A percentile compares a stretch with the other conserved stretches of the same genome.
phyloP scores from a whole-genome alignment of 2,797 vertebrate genomes.

The Myripristis jacobus region DNA sequence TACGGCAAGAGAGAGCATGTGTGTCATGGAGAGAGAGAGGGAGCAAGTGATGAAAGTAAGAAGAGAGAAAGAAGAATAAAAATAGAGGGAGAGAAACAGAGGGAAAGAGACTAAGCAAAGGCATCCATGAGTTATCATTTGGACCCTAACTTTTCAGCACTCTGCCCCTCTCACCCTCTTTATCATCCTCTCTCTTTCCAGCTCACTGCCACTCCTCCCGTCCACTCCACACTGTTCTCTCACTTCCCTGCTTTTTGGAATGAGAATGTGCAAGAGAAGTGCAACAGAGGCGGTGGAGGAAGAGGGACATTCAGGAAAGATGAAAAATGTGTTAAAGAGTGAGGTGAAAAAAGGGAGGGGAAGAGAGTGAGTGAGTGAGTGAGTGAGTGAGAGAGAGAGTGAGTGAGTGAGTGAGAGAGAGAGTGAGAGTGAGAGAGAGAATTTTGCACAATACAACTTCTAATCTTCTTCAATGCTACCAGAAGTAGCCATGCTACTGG shows the following conservation, averaged over 20 bases:
- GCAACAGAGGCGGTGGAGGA: neutral
- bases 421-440: constrained; percentile 9
- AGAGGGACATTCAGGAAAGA: constrained; percentile 7
- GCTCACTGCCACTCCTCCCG: constrained; percentile 1
- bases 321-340: constrained; percentile 20
- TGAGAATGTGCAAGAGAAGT: neutral
- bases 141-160: constrained; percentile 30
- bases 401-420: constrained; percentile 22
- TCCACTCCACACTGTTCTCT: neutral
- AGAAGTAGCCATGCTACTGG: constrained; percentile 55
- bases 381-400: no score
- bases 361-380: no score
- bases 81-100: neutral
- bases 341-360: constrained; percentile 36
- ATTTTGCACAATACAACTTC: constrained; percentile 19
- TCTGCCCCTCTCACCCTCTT: neutral
- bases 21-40: neutral
- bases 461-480: constrained; percentile 21
- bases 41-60: neutral
- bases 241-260: neutral
- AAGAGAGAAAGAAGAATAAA: neutral
- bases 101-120: constrained; percentile 6
- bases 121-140: constrained; percentile 37
- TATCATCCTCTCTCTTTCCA: constrained; percentile 19
- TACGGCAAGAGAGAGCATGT: neutral